Evolutionary conservation across 2,888 invertebrate genomes (phyloP).

Genomic region (Diploptera punctata): DNA sequence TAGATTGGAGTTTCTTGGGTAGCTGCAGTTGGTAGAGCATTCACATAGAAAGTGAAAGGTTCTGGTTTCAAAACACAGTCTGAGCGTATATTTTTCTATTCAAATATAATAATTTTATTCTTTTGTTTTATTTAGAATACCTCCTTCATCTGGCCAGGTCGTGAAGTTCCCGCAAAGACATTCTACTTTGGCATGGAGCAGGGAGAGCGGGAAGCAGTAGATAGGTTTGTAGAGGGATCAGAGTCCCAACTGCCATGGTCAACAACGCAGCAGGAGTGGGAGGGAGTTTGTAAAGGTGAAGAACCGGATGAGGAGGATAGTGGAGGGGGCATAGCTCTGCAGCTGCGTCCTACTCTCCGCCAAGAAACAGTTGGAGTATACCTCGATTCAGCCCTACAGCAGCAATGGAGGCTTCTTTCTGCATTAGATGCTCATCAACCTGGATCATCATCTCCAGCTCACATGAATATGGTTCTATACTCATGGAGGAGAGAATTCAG

Average conservation of each 20-base stretch:
- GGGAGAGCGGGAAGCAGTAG: conserved; percentile 49
- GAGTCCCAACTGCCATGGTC: conserved; percentile 37
- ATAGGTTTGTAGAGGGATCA: conserved; percentile 51
- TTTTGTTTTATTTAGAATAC: too few species aligned
- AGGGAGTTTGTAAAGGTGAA: conserved; percentile 44
- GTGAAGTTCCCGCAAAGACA: conserved; percentile 58
- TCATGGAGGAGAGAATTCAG: conserved; percentile 60
- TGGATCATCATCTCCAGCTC: not conserved
- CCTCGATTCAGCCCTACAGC: conserved; percentile 80
- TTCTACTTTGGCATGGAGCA: conserved; percentile 85
- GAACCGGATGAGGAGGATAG: conserved; percentile 41
- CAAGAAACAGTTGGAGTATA: conserved; percentile 78
- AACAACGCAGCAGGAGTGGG: not conserved
- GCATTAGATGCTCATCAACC: conserved; percentile 61
- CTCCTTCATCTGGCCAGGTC: conserved; percentile 3
- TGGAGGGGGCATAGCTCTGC: conserved; percentile 69
- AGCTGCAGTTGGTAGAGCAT: too few species aligned
- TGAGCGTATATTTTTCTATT: too few species aligned
- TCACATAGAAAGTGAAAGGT: too few species aligned
- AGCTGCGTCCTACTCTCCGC: conserved; percentile 77
- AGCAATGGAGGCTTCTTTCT: conserved; percentile 81
- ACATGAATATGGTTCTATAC: conserved; percentile 35
- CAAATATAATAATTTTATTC: too few species aligned
- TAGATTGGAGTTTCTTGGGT: too few species aligned
- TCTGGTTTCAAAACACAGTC: too few species aligned